Conservation (phyloP, 2,113 vertebrate genomes). For the Carollia perspicillata region DNA sequence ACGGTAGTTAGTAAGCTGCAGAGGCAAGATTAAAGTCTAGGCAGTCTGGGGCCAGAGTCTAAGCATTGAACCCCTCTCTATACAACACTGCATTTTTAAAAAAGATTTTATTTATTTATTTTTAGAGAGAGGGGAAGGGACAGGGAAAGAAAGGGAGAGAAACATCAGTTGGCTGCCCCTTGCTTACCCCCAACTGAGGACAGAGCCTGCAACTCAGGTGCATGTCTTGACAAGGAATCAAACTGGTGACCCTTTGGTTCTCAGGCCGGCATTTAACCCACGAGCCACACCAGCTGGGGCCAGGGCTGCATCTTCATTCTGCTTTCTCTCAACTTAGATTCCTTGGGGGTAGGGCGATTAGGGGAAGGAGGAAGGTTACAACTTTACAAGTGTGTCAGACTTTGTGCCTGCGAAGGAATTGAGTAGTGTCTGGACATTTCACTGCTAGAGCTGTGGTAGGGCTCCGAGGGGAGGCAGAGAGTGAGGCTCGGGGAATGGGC, state of each 20-base stretch:
- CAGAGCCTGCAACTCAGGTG: too few species aligned
- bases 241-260: too few species aligned
- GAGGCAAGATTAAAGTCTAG: neutral
- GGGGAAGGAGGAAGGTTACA: neutral
- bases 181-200: too few species aligned
- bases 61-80: neutral
- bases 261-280: too few species aligned
- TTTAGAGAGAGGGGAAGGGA: too few species aligned
- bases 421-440: neutral
- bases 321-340: neutral
- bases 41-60: neutral
- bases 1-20: neutral
- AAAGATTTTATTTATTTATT: too few species aligned
- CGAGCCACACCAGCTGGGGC: too few species aligned
- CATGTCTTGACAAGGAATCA: too few species aligned
- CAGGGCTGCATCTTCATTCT: neutral
- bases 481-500: neutral
- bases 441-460: neutral
- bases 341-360: too few species aligned
- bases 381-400: neutral
- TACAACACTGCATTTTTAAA: neutral
- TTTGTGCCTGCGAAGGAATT: neutral
- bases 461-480: neutral
- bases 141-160: too few species aligned
- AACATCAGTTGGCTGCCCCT: too few species aligned